Evolutionary conservation across 2,888 invertebrate genomes (phyloP).

Genomic region (Lepetodrilus schrolli): DNA sequence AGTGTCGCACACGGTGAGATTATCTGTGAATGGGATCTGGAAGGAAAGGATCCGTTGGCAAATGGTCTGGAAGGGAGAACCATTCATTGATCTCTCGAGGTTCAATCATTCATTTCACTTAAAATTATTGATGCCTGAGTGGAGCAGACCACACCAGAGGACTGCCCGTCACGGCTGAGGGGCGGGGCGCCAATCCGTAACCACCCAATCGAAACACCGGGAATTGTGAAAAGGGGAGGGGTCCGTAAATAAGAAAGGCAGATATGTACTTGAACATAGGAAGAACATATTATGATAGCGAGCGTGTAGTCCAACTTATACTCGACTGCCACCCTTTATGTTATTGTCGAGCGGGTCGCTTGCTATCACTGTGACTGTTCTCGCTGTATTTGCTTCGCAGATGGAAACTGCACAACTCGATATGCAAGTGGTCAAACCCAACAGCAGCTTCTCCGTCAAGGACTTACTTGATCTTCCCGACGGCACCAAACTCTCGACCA

Average conservation of each 20-base stretch:
- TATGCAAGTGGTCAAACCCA: constrained; percentile 81
- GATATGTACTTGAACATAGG: too few species aligned
- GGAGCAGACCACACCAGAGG: constrained; percentile 15
- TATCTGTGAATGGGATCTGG: not conserved
- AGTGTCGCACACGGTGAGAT: constrained; percentile 16
- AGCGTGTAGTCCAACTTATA: not conserved
- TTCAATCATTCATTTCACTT: constrained; percentile 26
- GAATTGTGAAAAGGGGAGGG: not conserved
- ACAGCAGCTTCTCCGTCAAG: constrained; percentile 92
- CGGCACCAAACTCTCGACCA: constrained; percentile 75
- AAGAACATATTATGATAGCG: constrained; percentile 21
- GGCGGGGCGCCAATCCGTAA: not conserved
- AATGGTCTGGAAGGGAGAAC: constrained; percentile 13
- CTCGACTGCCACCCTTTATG: constrained; percentile 14
- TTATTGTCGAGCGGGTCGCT: constrained; percentile 7
- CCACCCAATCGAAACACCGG: not conserved
- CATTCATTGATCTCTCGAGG: constrained; percentile 21
- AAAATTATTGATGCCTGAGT: constrained; percentile 19
- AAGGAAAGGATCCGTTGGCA: not conserved
- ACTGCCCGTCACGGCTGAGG: not conserved
- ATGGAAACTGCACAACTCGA: constrained; percentile 78
- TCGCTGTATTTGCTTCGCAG: too few species aligned
- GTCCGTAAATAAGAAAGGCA: too few species aligned
- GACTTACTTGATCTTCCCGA: constrained; percentile 92
- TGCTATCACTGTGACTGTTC: too few species aligned